Evolutionary conservation across 2,113 vertebrate species (phyloP).

Genomic region (Cariama cristata): DNA sequence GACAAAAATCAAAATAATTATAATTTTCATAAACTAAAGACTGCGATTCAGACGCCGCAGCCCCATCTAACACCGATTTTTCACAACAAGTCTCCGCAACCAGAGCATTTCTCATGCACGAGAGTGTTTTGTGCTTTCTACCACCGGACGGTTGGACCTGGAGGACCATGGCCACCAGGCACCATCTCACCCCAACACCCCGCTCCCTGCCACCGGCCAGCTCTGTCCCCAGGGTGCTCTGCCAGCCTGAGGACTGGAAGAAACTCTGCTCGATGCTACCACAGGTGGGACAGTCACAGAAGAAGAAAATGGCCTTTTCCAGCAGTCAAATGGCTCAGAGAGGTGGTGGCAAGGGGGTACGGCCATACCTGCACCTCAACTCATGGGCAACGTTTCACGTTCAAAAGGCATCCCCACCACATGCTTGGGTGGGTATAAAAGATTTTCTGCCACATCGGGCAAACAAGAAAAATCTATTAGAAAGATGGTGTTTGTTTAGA

Average conservation of each 20-base stretch:
- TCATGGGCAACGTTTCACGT: rapidly evolving
- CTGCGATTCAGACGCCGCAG: constrained; percentile 57
- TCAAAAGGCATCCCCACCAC: background rate
- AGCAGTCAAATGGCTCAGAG: background rate
- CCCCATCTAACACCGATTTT: constrained; percentile 60
- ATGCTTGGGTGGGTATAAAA: background rate
- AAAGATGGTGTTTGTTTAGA: background rate
- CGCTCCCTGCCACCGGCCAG: rapidly evolving
- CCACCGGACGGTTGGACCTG: background rate
- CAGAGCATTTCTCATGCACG: background rate
- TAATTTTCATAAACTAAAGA: constrained; percentile 80
- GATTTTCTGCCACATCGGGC: background rate
- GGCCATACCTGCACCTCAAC: rapidly evolving
- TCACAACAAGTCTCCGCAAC: background rate
- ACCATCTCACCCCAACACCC: rapidly evolving
- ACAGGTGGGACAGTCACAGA: background rate
- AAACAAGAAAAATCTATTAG: background rate
- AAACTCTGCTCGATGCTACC: background rate
- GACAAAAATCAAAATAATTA: constrained; percentile 84
- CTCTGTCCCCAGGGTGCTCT: background rate
- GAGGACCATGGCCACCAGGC: background rate
- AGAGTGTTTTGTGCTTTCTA: constrained; percentile 10
- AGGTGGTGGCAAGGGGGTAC: background rate
- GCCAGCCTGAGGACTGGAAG: background rate
- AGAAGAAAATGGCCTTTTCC: background rate